These are phyloP conservation scores for Octomys mimax DNA, from an alignment of 2,797 vertebrate genomes.

Conservation along the genomic window DNA sequence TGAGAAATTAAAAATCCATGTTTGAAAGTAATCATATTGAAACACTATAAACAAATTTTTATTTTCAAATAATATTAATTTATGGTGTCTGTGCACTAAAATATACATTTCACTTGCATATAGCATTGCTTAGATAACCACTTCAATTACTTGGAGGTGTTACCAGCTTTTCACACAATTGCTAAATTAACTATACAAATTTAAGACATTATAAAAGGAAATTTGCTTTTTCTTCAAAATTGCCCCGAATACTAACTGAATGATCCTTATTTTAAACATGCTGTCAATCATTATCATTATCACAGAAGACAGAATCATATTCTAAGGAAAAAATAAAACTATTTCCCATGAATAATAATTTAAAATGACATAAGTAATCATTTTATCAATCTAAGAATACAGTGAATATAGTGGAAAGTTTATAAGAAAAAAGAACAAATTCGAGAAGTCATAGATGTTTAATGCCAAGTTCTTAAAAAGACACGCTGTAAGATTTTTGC, in stretches of 20 bases:
- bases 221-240: conserved; percentile 53
- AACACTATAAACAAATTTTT: not conserved
- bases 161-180: not conserved
- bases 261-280: conserved; percentile 65
- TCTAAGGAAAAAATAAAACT: conserved; percentile 19
- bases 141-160: conserved; percentile 2
- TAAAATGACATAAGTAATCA: conserved; percentile 51
- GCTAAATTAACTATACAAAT: conserved; percentile 29
- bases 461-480: not conserved
- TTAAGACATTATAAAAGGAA: conserved; percentile 38
- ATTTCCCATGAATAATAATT: conserved; percentile 4
- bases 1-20: not conserved
- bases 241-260: conserved; percentile 43
- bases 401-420: not conserved
- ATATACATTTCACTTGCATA: not conserved
- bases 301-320: conserved; percentile 10
- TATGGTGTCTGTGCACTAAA: not conserved
- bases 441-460: not conserved
- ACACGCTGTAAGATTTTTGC: not conserved
- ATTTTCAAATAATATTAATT: conserved; percentile 20
- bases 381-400: not conserved
- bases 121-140: not conserved
- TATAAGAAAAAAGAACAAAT: not conserved
- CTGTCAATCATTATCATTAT: conserved; percentile 47
- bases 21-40: conserved; percentile 2